Base-by-base conservation (phyloP, 2,888 invertebrate species). In the Eretmocerus hayati region DNA sequence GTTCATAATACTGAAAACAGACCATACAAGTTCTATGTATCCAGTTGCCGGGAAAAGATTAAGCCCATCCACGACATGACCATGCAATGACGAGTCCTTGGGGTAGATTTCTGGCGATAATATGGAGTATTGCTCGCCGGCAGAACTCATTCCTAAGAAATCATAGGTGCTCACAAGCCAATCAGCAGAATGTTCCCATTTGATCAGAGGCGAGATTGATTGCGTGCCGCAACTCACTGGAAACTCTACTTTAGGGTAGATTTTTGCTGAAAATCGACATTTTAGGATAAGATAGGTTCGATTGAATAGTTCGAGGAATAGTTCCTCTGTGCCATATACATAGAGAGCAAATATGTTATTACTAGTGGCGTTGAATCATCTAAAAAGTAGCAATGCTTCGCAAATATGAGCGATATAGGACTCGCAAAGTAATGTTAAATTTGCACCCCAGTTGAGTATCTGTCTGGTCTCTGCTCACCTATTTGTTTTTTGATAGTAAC, bases 11-110 rank as follows among this genome's bases (percentile, higher is more conserved):
- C 83, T 83, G 13, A 87, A 72, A 2, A 85, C 84, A 62, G 85
- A 83, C 88, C 88, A 89, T 0, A 83, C 85, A 16, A 84, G 72
- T 32, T 78, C 75, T 60, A 92, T 72, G 66, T 90, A 90, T n/a
- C 85, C 87, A 1, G 91, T 90, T 22, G 39, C 39, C 4, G 26
- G 39, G 22, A 21, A 23, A 4, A 39, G 18, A 15, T 16, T 39
- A 22, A 21, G 11, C 8, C 22, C 39, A 18, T 39, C 39, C 9
- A 41, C 30, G 19, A 41, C 30, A n/a, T 41, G 41, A 30, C 41
- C 41, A 18, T 3, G 9, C 4, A 41, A 5, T 4, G 4, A 41
- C 30, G 23, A 26, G n/a, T 41, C 15, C 4, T 5, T 26, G 18
- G 23, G 26, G n/a, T 41, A 41, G n/a, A n/a, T 13, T 21, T 39